phyloP scores from a whole-genome alignment of 2,797 vertebrate genomes.

The Synanceia verrucosa region DNA sequence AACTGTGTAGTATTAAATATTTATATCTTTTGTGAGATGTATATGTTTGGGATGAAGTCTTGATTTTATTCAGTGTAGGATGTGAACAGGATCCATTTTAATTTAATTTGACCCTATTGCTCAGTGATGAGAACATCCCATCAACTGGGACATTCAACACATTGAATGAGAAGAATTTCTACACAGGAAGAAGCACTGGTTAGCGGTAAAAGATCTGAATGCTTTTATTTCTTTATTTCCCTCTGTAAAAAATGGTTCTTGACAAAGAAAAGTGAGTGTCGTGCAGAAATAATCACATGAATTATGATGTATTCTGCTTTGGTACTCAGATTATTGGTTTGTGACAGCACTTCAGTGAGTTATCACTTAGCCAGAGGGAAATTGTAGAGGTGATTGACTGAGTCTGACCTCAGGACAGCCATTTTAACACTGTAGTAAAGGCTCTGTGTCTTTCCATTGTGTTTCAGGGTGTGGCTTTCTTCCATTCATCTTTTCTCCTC shows the following conservation, averaged over 20 bases:
- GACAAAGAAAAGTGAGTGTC: background rate
- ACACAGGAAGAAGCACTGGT: background rate
- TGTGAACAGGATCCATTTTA: background rate
- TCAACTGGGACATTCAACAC: no score
- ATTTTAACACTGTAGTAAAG: background rate
- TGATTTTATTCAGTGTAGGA: background rate
- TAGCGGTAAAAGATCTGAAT: background rate
- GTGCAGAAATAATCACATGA: background rate
- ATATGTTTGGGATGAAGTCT: background rate
- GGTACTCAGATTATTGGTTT: background rate
- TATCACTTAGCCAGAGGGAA: background rate
- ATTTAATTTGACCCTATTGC: background rate
- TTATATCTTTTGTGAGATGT: background rate
- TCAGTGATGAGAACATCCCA: background rate
- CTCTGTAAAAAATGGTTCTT: background rate
- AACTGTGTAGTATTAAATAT: background rate
- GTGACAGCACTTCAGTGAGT: background rate
- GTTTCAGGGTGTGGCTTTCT: constrained; percentile 17
- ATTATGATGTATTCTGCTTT: background rate
- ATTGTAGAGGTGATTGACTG: background rate
- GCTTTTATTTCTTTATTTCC: background rate
- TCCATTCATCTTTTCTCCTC: constrained; percentile 1
- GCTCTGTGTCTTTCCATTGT: constrained; percentile 8
- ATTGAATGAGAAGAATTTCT: background rate
- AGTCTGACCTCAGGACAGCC: background rate